Evolutionary conservation across 2,797 vertebrate species (phyloP).

Genomic region (Lycodopsis pacificus): DNA sequence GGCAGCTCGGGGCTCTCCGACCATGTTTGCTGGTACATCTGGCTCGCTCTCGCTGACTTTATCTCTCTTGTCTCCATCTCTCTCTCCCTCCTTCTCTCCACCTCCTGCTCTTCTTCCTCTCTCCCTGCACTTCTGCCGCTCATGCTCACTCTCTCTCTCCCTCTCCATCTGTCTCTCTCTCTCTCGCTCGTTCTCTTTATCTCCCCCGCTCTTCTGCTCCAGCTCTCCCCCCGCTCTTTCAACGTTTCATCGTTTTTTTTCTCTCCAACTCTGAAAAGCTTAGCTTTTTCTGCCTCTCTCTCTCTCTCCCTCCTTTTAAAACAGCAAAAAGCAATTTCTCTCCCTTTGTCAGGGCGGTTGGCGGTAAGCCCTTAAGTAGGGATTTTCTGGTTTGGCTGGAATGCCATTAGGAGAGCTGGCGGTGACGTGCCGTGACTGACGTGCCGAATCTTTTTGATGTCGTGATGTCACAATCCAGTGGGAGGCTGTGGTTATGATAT

Average conservation of each 20-base stretch:
- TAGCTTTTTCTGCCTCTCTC: constrained; percentile 55
- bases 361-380: constrained; percentile 84
- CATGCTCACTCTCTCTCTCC: constrained; percentile 20
- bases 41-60: constrained; percentile 42
- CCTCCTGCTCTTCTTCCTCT: constrained; percentile 6
- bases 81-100: neutral
- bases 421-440: constrained; percentile 82
- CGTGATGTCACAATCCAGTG: constrained; percentile 81
- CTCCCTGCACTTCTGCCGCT: neutral
- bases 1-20: constrained; percentile 64
- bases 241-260: constrained; percentile 28
- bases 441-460: constrained; percentile 82
- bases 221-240: constrained; percentile 48
- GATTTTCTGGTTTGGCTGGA: constrained; percentile 85
- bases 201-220: constrained; percentile 59
- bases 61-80: neutral
- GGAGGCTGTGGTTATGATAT: constrained; percentile 79
- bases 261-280: constrained; percentile 69
- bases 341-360: constrained; percentile 82
- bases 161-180: constrained; percentile 62
- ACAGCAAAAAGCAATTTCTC: constrained; percentile 86
- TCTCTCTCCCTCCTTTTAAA: constrained; percentile 75
- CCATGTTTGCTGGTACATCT: constrained; percentile 70
- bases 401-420: constrained; percentile 82
- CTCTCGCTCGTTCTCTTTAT: constrained; percentile 61